Evolutionary conservation across 2,888 invertebrate genomes (phyloP).

Genomic region (Idaea straminata): DNA sequence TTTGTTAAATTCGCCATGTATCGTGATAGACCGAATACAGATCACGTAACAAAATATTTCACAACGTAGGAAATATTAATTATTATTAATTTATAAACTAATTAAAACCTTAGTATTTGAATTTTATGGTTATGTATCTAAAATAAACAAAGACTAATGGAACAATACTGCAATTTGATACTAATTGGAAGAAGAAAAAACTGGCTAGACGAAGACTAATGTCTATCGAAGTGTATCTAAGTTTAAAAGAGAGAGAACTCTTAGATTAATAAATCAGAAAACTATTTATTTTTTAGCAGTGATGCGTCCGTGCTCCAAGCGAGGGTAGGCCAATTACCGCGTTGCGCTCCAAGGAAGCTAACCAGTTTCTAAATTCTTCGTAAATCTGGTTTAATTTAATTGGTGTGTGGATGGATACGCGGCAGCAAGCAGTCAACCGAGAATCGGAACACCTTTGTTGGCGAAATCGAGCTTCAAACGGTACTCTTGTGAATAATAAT

Average conservation of each 20-base stretch:
- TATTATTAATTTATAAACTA: not conserved
- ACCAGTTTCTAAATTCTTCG: slow-evolving; percentile 80
- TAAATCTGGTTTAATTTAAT: slow-evolving; percentile 77
- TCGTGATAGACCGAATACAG: not conserved
- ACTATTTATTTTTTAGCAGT: slow-evolving; percentile 25
- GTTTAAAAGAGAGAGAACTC: slow-evolving; percentile 47
- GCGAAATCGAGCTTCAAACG: slow-evolving; percentile 65
- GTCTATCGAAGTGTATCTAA: slow-evolving; percentile 47
- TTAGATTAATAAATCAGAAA: slow-evolving; percentile 64
- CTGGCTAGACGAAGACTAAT: slow-evolving; percentile 30
- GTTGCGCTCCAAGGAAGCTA: slow-evolving; percentile 79
- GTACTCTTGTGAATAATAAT: slow-evolving; percentile 60
- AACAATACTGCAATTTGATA: slow-evolving; percentile 2
- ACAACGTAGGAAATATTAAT: not conserved
- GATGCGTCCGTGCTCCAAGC: slow-evolving; percentile 68
- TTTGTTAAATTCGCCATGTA: too few relatives aligned
- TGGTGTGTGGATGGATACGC: slow-evolving; percentile 73
- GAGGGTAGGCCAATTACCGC: slow-evolving; percentile 74
- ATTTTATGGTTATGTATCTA: not conserved
- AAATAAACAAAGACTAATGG: slow-evolving; percentile 5
- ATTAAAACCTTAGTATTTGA: not conserved
- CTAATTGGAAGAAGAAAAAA: slow-evolving; percentile 21
- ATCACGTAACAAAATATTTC: not conserved
- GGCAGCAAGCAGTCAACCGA: slow-evolving; percentile 71
- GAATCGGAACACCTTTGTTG: slow-evolving; percentile 71